Evolutionary conservation across 2,888 invertebrate species (phyloP).

Genomic region (Brachypterus glaber): DNA sequence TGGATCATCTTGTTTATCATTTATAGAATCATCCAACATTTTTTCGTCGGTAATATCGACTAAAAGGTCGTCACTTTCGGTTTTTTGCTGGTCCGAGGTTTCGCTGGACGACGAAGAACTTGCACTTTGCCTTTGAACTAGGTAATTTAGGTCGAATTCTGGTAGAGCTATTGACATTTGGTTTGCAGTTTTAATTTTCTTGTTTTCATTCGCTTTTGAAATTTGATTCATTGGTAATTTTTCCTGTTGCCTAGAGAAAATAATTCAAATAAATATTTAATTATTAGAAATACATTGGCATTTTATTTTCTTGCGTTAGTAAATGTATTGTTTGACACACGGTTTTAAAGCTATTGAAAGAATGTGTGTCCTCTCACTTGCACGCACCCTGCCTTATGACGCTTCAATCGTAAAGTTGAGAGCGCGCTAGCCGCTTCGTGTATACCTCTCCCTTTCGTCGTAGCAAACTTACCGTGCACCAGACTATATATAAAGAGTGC

Average conservation of each 20-base stretch:
- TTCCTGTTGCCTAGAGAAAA: constrained; percentile 35
- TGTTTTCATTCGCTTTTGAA: constrained; percentile 33
- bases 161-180: constrained; percentile 9
- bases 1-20: not conserved
- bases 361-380: too few species aligned
- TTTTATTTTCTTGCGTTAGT: too few species aligned
- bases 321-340: too few species aligned
- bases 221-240: constrained; percentile 59
- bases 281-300: not conserved
- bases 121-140: constrained; percentile 19
- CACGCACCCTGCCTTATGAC: too few species aligned
- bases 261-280: constrained; percentile 10
- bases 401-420: too few species aligned
- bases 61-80: constrained; percentile 45
- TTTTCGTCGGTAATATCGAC: constrained; percentile 47
- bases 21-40: constrained; percentile 15
- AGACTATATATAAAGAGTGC: too few species aligned
- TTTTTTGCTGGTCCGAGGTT: constrained; percentile 16
- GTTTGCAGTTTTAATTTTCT: constrained; percentile 17
- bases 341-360: too few species aligned
- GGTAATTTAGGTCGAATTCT: constrained; percentile 25
- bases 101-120: constrained; percentile 8
- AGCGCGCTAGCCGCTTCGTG: too few species aligned
- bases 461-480: too few species aligned
- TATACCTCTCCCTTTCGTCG: too few species aligned